Evolutionary conservation across 2,113 vertebrate genomes (phyloP).

Genomic region (Lethenteron camtschaticum): DNA sequence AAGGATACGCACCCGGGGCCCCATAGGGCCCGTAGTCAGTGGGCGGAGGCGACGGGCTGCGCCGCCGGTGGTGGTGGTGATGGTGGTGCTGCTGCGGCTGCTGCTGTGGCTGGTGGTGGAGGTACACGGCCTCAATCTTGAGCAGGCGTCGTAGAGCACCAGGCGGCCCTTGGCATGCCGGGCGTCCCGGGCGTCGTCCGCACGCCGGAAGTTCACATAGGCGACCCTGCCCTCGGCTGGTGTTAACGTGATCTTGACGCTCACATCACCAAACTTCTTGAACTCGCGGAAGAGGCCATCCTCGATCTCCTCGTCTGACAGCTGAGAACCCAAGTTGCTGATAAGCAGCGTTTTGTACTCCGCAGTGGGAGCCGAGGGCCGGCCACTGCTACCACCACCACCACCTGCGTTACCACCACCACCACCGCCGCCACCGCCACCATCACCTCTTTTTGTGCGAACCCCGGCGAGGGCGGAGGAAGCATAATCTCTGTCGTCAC

Average conservation of each 20-base stretch:
- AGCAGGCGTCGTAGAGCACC: conserved; percentile 72
- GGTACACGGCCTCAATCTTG: conserved; percentile 72
- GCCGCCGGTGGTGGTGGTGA: conserved; percentile 19
- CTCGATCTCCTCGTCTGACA: conserved; percentile 80
- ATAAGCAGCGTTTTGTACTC: conserved; percentile 87
- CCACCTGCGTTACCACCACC: background rate
- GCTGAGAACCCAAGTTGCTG: conserved; percentile 66
- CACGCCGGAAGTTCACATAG: conserved; percentile 70
- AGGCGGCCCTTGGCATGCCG: conserved; percentile 65
- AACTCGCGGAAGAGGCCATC: conserved; percentile 93
- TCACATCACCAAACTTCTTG: conserved; percentile 83
- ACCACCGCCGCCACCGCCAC: background rate
- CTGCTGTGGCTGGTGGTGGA: conserved; percentile 14
- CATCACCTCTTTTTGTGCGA: background rate
- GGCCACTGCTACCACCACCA: background rate
- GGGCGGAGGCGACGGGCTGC: conserved; percentile 27
- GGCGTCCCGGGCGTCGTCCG: conserved; percentile 70
- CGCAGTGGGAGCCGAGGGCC: no score
- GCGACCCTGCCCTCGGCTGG: conserved; percentile 50
- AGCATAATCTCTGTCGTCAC: background rate
- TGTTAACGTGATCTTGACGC: conserved; percentile 53
- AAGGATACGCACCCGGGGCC: conserved; percentile 33
- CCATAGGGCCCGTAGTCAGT: conserved; percentile 11
- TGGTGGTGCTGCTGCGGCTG: no score
- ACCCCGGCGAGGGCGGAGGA: no score